Evolutionary conservation across 1,140 invertebrate genomes (phyloP).

Genomic region (Sarcophaga peregrina): DNA sequence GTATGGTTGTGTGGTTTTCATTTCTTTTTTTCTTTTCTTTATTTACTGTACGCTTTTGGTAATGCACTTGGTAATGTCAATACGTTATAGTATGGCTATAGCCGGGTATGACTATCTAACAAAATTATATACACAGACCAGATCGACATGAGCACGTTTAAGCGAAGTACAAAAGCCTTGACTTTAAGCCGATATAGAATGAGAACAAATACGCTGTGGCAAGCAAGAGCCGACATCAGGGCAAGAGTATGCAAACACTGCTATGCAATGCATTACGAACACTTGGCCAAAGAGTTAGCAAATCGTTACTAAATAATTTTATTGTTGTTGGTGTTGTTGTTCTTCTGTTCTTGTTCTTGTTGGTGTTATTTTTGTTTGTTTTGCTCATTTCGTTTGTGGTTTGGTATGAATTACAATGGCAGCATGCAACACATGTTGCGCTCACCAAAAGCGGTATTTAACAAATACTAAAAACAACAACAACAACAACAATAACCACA

Average conservation of each 20-base stretch:
- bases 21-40: too few species aligned
- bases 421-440: constrained; percentile 18
- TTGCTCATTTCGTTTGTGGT: background rate
- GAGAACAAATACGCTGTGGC: background rate
- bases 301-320: too few species aligned
- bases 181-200: constrained; percentile 32
- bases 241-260: constrained; percentile 12
- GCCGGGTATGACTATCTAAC: background rate
- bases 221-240: background rate
- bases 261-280: constrained; percentile 35
- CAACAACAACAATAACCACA: background rate
- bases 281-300: constrained; percentile 2
- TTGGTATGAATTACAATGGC: constrained; percentile 3
- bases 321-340: too few species aligned
- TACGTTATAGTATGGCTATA: background rate
- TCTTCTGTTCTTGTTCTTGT: too few species aligned
- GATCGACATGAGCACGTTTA: background rate
- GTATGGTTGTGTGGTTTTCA: too few species aligned
- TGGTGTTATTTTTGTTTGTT: too few species aligned
- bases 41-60: background rate
- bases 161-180: constrained; percentile 29
- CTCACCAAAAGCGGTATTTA: constrained; percentile 25
- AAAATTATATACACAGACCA: background rate
- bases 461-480: background rate
- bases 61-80: constrained; percentile 42